Conservation (phyloP, 2,888 invertebrate genomes). For the Hydrotaea diabolus region DNA sequence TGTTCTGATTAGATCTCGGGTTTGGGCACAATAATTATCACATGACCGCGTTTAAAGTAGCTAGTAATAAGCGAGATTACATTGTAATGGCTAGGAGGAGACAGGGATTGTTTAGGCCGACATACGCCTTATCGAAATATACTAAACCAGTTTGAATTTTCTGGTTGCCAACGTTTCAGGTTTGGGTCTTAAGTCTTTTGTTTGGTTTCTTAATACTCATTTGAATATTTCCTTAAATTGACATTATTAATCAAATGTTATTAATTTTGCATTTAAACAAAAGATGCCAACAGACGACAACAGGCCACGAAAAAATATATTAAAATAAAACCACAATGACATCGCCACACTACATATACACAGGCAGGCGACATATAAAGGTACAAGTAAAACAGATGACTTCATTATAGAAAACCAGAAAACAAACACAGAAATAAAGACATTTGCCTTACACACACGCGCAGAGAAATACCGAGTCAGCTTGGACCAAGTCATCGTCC, state of each 20-base stretch:
- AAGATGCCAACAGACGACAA: conserved; percentile 3
- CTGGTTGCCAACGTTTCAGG: conserved; percentile 6
- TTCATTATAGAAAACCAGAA: conserved; percentile 66
- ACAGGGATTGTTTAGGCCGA: background rate
- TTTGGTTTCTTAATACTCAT: conserved; percentile 50
- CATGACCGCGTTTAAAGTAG: too few species aligned
- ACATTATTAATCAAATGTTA: conserved; percentile 68
- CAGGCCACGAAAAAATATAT: conserved; percentile 36
- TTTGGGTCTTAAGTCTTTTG: conserved; percentile 64
- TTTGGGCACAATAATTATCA: too few species aligned
- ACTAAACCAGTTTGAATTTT: background rate
- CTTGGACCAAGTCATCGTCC: background rate
- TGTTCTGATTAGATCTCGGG: too few species aligned
- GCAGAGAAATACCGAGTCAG: conserved; percentile 4
- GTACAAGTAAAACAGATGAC: conserved; percentile 60
- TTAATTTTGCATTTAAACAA: conserved; percentile 64
- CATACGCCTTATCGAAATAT: background rate
- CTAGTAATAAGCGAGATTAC: too few species aligned
- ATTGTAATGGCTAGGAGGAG: background rate
- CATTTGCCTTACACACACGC: background rate
- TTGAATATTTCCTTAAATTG: conserved; percentile 67
- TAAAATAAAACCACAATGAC: conserved; percentile 2
- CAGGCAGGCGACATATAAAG: background rate
- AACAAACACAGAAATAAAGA: conserved; percentile 30
- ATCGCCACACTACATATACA: conserved; percentile 1